Evolutionary conservation across 2,797 vertebrate species (phyloP).

Genomic region (Yasuhikotakia modesta): DNA sequence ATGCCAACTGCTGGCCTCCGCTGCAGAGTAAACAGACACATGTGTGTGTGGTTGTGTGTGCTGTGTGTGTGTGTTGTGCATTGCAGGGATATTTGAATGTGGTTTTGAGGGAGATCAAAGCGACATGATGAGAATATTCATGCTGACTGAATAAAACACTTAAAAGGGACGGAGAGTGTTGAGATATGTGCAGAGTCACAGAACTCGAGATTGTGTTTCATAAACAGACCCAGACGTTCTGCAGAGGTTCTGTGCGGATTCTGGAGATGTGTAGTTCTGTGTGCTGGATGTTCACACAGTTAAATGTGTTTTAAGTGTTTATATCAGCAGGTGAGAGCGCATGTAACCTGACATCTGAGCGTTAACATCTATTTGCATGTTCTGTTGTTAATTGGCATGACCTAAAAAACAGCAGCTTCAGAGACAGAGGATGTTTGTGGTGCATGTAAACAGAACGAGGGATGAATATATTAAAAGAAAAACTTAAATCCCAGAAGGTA

Average conservation of each 20-base stretch:
- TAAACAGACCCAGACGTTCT: conserved; percentile 13
- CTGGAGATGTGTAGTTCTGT: not conserved
- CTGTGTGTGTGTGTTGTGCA: conserved; percentile 53
- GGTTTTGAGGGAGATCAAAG: conserved; percentile 53
- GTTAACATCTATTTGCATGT: not conserved
- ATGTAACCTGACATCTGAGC: not conserved
- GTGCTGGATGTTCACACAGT: not conserved
- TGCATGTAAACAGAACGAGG: not conserved
- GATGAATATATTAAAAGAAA: not conserved
- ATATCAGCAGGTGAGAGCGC: not conserved
- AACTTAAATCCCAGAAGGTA: too few relatives aligned
- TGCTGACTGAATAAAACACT: conserved; percentile 27
- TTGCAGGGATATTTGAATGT: conserved; percentile 56
- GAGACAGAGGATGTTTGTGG: not conserved
- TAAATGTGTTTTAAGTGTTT: not conserved
- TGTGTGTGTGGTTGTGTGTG: conserved; percentile 49
- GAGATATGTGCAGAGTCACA: conserved; percentile 22
- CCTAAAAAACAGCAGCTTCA: not conserved
- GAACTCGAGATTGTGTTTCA: not conserved
- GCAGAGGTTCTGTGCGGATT: not conserved
- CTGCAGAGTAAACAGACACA: conserved; percentile 53
- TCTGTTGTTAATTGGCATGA: not conserved
- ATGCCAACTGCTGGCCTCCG: conserved; percentile 11
- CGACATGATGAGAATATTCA: conserved; percentile 35
- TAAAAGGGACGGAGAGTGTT: conserved; percentile 9